Conservation (phyloP, 1,140 invertebrate genomes). For the Aethina tumida region DNA sequence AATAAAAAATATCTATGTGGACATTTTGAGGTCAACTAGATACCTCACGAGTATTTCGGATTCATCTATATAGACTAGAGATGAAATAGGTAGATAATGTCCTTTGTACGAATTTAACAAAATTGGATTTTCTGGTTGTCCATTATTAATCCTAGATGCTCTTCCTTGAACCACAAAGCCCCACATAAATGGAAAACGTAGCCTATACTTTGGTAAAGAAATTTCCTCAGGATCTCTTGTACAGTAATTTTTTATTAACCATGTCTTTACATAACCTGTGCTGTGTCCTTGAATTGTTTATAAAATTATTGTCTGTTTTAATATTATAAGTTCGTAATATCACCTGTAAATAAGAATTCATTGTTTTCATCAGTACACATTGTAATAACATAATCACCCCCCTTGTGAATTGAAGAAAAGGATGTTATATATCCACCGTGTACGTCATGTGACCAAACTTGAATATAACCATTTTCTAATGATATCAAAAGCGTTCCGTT, state of each 20-base stretch:
- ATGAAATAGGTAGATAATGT: constrained; percentile 48
- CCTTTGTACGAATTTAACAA: constrained; percentile 54
- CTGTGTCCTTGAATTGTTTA: constrained; percentile 39
- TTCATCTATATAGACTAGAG: constrained; percentile 48
- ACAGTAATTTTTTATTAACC: constrained; percentile 53
- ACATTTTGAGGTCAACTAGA: constrained; percentile 5
- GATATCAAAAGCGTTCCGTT: constrained; percentile 51
- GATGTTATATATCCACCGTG: constrained; percentile 49
- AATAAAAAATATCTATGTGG: background rate
- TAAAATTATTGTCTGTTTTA: no score
- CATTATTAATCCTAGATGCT: constrained; percentile 47
- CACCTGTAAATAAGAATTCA: constrained; percentile 54
- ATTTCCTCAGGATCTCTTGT: constrained; percentile 27
- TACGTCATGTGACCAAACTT: constrained; percentile 64
- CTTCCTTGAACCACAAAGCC: constrained; percentile 43
- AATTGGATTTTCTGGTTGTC: constrained; percentile 50
- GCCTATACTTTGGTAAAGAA: constrained; percentile 47
- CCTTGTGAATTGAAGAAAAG: constrained; percentile 53
- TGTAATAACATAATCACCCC: constrained; percentile 53
- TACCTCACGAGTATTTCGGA: constrained; percentile 51
- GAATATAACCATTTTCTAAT: constrained; percentile 54
- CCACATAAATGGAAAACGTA: constrained; percentile 62
- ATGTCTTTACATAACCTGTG: constrained; percentile 61
- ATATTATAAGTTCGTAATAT: no score
- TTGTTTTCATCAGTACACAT: constrained; percentile 54